Percentiles rank a stretch among this genome's conserved stretches.
phyloP scores from a whole-genome alignment of 2,888 invertebrate species.

The Netelia virgata region DNA sequence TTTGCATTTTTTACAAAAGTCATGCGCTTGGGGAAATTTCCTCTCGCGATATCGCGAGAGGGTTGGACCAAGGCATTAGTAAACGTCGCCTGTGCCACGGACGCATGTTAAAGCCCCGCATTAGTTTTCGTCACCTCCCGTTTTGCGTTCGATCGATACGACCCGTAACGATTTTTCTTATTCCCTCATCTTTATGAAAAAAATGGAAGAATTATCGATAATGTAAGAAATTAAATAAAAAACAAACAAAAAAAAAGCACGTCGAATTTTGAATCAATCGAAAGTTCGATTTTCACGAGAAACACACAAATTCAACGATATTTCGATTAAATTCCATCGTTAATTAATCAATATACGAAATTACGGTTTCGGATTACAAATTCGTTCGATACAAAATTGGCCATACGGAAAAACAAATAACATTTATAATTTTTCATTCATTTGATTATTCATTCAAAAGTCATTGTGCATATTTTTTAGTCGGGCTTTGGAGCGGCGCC shows the following conservation, averaged over 20 bases:
- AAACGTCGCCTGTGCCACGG: conserved; percentile 62
- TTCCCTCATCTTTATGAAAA: too few species aligned
- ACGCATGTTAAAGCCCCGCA: conserved; percentile 65
- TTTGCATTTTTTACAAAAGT: conserved; percentile 67
- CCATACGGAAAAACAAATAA: neutral
- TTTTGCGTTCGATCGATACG: conserved; percentile 58
- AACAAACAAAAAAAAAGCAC: too few species aligned
- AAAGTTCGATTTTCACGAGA: too few species aligned
- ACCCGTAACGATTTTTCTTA: neutral
- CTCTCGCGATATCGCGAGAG: conserved; percentile 41
- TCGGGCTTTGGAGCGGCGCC: neutral
- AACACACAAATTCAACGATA: neutral
- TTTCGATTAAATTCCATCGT: neutral
- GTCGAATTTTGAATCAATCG: neutral
- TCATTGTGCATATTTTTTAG: neutral
- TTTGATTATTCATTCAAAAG: neutral
- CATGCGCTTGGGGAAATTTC: conserved; percentile 17
- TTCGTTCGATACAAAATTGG: neutral
- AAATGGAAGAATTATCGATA: too few species aligned
- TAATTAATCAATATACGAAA: too few species aligned
- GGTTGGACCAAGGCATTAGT: conserved; percentile 68
- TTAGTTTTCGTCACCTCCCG: conserved; percentile 68
- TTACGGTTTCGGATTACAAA: neutral
- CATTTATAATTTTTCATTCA: neutral
- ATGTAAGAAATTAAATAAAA: too few species aligned